phyloP scores from a whole-genome alignment of 2,888 invertebrate species.

The Ceriagrion tenellum region DNA sequence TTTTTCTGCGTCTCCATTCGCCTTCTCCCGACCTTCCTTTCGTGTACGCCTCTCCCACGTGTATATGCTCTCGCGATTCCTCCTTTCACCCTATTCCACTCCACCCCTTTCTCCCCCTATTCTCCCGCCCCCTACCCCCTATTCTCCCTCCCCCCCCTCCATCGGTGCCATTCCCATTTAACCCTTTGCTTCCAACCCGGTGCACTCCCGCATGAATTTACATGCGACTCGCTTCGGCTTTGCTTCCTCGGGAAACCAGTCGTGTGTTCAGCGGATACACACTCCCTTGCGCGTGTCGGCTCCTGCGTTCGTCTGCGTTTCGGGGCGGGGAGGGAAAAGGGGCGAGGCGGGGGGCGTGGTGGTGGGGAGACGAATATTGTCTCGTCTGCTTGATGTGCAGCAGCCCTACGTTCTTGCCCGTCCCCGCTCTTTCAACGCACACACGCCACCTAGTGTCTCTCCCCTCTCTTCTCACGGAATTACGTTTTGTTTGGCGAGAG shows the following conservation, averaged over 20 bases:
- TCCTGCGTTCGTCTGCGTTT: neutral
- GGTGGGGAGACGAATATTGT: slow-evolving; percentile 55
- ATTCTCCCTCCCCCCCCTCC: neutral
- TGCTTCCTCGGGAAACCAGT: slow-evolving; percentile 47
- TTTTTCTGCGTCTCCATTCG: neutral
- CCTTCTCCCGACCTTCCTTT: neutral
- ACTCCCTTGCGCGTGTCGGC: neutral
- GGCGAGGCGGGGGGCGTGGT: neutral
- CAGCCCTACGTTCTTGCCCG: neutral
- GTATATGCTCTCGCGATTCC: too few species aligned
- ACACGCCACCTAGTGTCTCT: neutral
- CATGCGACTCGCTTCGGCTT: slow-evolving; percentile 61
- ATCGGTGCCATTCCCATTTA: slow-evolving; percentile 42
- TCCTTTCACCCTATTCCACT: neutral
- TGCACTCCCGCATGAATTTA: slow-evolving; percentile 62
- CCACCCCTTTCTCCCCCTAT: neutral
- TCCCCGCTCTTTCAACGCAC: neutral
- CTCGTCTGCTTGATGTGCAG: slow-evolving; percentile 31
- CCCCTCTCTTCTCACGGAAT: neutral
- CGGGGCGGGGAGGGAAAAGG: neutral
- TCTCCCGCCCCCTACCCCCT: neutral
- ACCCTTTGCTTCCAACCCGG: slow-evolving; percentile 64
- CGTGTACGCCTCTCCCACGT: neutral
- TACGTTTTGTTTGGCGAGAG: slow-evolving; percentile 63
- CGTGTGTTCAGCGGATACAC: slow-evolving; percentile 47